phyloP scores from a whole-genome alignment of 2,113 vertebrate species.

The Lycocorax pyrrhopterus region DNA sequence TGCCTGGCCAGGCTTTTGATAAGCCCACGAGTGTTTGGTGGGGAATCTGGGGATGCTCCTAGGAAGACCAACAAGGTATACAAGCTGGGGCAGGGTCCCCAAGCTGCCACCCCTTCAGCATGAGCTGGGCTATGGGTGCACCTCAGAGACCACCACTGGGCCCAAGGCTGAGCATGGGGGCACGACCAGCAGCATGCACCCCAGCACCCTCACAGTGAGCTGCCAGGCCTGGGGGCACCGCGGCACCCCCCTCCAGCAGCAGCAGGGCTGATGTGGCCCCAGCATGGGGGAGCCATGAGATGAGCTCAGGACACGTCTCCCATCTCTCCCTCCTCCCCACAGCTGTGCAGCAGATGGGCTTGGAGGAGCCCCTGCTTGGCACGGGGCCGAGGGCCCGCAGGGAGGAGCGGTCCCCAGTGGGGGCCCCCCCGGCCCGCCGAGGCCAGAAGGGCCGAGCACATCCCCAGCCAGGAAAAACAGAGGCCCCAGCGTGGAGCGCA shows the following conservation, averaged over 20 bases:
- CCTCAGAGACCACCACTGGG: neutral
- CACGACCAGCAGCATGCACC: neutral
- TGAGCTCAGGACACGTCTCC: neutral
- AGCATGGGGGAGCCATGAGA: neutral
- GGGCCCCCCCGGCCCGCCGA: neutral
- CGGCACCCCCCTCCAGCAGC: neutral
- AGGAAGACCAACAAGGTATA: neutral
- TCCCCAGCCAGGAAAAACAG: constrained; percentile 48
- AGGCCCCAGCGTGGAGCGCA: neutral
- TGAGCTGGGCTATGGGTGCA: neutral
- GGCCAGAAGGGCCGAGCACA: neutral
- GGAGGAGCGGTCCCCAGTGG: neutral
- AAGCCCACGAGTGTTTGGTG: rapidly evolving
- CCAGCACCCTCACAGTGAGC: neutral
- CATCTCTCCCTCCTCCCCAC: neutral
- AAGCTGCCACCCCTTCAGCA: neutral
- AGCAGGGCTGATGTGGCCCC: neutral
- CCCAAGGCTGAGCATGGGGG: rapidly evolving
- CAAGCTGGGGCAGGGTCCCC: neutral
- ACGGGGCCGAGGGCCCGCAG: rapidly evolving
- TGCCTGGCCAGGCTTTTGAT: neutral
- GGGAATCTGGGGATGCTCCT: neutral
- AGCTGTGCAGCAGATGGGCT: constrained; percentile 14
- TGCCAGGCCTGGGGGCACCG: neutral
- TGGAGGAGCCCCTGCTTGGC: neutral